Conservation (phyloP, 1,140 invertebrate species). For the Adoxophyes honmai region DNA sequence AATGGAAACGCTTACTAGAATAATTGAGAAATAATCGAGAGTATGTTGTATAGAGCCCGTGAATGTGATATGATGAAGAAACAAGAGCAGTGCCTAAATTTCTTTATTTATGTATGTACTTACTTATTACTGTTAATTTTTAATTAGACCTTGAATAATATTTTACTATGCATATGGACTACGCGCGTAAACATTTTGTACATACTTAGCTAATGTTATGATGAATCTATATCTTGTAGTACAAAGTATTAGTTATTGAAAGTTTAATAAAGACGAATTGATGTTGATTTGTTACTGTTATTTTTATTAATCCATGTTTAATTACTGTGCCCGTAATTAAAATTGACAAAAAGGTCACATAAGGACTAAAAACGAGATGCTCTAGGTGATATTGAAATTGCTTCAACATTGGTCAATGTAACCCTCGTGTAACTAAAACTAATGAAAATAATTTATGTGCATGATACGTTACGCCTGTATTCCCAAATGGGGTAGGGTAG, state of each 20-base stretch:
- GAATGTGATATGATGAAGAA: constrained; percentile 68
- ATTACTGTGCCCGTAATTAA: too few relatives aligned
- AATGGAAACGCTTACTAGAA: constrained; percentile 72
- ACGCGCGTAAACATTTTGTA: constrained; percentile 58
- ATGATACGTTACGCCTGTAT: too few relatives aligned
- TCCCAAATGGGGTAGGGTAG: too few relatives aligned
- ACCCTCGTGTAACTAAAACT: too few relatives aligned
- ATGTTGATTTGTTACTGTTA: constrained; percentile 52
- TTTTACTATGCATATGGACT: constrained; percentile 46
- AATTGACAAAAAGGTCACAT: too few relatives aligned
- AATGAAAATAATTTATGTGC: too few relatives aligned
- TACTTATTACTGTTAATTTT: constrained; percentile 32
- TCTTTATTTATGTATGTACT: constrained; percentile 55
- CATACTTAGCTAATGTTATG: constrained; percentile 53
- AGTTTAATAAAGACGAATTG: constrained; percentile 73
- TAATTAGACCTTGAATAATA: constrained; percentile 50
- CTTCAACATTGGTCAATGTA: too few relatives aligned
- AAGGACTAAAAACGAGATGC: too few relatives aligned
- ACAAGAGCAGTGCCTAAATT: constrained; percentile 72
- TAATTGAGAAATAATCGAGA: constrained; percentile 53
- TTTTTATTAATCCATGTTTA: constrained; percentile 15
- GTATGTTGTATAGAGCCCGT: constrained; percentile 52
- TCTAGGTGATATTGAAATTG: too few relatives aligned
- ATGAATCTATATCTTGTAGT: constrained; percentile 70
- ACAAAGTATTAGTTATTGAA: constrained; percentile 68